phyloP scores from a whole-genome alignment of 1,140 invertebrate genomes.

The Anoplolepis gracilipes region DNA sequence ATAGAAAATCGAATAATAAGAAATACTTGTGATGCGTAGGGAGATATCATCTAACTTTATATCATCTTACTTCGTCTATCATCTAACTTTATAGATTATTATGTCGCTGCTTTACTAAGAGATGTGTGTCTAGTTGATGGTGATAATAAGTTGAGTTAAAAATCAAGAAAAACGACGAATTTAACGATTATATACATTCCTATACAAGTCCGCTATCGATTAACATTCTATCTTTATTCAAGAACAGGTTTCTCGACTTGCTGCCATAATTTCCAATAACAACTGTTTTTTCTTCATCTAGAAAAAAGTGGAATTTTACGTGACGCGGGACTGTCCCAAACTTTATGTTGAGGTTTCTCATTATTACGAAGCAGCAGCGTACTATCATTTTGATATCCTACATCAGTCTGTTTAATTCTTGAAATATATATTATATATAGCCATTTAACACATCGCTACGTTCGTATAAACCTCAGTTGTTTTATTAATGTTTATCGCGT shows the following conservation, averaged over 20 bases:
- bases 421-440: neutral
- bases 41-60: neutral
- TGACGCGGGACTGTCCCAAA: neutral
- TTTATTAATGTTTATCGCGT: constrained; percentile 19
- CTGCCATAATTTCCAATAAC: constrained; percentile 1
- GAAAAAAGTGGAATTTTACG: neutral
- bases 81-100: neutral
- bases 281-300: neutral
- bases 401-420: neutral
- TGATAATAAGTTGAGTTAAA: neutral
- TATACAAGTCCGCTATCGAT: neutral
- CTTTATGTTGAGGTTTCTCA: neutral
- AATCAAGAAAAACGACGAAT: neutral
- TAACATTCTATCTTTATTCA: constrained; percentile 26
- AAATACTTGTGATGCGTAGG: neutral
- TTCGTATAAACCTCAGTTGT: neutral
- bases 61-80: neutral
- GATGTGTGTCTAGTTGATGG: neutral
- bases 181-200: neutral
- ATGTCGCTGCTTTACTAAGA: neutral
- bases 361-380: neutral
- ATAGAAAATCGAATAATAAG: neutral
- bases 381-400: neutral
- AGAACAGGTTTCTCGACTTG: constrained; percentile 28
- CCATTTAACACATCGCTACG: neutral